Conservation (phyloP, 1,140 invertebrate species). For the Caerostris extrusa region DNA sequence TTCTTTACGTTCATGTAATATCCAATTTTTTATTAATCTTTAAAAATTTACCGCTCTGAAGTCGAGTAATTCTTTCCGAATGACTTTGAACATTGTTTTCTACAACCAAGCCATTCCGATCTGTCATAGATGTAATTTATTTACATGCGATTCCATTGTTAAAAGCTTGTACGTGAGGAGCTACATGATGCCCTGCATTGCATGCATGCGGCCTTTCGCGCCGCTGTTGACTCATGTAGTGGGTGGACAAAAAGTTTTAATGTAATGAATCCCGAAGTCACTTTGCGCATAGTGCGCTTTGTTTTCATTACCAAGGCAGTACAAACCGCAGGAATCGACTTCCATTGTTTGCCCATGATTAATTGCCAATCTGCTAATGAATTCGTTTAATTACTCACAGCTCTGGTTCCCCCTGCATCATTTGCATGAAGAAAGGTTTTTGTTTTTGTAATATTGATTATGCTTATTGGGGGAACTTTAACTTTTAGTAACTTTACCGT, state of each 20-base stretch:
- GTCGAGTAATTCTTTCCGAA: no score
- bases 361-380: neutral
- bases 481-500: no score
- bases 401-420: neutral
- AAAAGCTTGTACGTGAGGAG: neutral
- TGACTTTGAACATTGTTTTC: neutral
- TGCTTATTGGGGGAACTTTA: no score
- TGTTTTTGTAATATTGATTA: no score
- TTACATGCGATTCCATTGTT: neutral
- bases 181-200: neutral
- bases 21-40: no score
- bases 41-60: no score
- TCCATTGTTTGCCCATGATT: neutral
- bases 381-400: neutral
- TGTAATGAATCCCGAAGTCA: neutral
- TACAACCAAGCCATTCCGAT: neutral
- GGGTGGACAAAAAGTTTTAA: neutral
- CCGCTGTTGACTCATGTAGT: neutral
- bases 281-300: neutral
- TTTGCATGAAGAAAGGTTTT: neutral
- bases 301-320: neutral
- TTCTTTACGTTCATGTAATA: no score
- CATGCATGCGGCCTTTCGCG: neutral
- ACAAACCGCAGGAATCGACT: neutral
- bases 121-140: neutral